phyloP scores from a whole-genome alignment of 2,113 vertebrate genomes.

The Oncorhynchus nerka region DNA sequence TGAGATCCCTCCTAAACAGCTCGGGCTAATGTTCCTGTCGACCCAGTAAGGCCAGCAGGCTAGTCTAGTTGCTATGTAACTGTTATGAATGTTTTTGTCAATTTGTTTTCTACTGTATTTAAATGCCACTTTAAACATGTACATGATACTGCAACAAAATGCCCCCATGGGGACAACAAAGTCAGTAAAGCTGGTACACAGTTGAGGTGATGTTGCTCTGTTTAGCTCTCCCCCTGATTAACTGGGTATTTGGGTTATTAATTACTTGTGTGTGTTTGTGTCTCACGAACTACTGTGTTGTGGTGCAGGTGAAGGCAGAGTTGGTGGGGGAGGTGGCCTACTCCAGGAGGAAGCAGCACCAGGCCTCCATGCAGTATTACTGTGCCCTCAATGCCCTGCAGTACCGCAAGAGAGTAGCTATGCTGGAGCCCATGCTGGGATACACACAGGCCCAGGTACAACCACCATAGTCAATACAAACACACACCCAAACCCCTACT shows the following conservation, averaged over 20 bases:
- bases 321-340: constrained; percentile 88
- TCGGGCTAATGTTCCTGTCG: no score
- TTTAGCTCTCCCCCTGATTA: neutral
- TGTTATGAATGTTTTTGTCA: no score
- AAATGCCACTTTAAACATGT: no score
- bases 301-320: constrained; percentile 83
- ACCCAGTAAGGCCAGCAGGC: no score
- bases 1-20: no score
- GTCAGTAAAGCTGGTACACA: neutral
- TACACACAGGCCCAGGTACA: constrained; percentile 89
- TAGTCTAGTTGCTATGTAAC: no score
- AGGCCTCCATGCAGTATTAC: constrained; percentile 93
- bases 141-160: no score
- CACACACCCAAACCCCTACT: neutral
- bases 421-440: constrained; percentile 94
- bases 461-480: neutral
- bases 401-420: constrained; percentile 89
- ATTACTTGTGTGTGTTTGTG: constrained; percentile 1
- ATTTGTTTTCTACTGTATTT: no score
- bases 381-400: constrained; percentile 94
- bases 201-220: no score
- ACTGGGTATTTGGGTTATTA: neutral
- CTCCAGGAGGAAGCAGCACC: constrained; percentile 91
- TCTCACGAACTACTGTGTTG: constrained; percentile 9
- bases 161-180: neutral